Conservation (phyloP, 2,797 vertebrate genomes). For the Sebastes diploproa region DNA sequence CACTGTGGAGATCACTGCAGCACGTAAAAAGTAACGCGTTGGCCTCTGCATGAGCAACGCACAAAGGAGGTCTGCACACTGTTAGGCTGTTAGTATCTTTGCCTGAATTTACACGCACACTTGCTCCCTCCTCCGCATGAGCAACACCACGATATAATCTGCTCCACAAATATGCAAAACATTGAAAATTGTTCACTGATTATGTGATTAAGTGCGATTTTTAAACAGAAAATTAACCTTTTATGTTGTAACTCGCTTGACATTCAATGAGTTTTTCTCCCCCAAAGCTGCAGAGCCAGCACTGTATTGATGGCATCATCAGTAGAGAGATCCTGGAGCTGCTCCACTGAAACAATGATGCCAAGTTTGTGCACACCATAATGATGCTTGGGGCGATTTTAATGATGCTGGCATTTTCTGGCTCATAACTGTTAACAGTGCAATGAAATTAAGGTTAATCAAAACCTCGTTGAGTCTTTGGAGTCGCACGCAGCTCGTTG, state of each 20-base stretch:
- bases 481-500: neutral
- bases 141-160: neutral
- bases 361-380: slow-evolving; percentile 14
- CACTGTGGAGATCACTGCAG: slow-evolving; percentile 22
- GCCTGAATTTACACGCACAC: neutral
- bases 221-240: neutral
- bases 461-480: slow-evolving; percentile 4
- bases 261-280: neutral
- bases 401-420: slow-evolving; percentile 33
- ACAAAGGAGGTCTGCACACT: neutral
- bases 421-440: slow-evolving; percentile 9
- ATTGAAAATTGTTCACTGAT: neutral
- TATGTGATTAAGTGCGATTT: neutral
- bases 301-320: slow-evolving; percentile 15
- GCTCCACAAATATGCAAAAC: neutral
- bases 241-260: neutral
- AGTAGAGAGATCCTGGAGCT: neutral
- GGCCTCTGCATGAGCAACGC: neutral
- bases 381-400: neutral
- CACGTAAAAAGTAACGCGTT: slow-evolving; percentile 2
- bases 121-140: neutral
- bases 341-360: slow-evolving; percentile 3
- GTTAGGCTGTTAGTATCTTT: neutral
- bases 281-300: slow-evolving; percentile 2
- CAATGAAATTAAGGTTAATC: slow-evolving; percentile 8